Evolutionary conservation across 1,140 invertebrate species (phyloP), one percentile per base, ranked within the genome.

Genomic region (Formica selysi): DNA sequence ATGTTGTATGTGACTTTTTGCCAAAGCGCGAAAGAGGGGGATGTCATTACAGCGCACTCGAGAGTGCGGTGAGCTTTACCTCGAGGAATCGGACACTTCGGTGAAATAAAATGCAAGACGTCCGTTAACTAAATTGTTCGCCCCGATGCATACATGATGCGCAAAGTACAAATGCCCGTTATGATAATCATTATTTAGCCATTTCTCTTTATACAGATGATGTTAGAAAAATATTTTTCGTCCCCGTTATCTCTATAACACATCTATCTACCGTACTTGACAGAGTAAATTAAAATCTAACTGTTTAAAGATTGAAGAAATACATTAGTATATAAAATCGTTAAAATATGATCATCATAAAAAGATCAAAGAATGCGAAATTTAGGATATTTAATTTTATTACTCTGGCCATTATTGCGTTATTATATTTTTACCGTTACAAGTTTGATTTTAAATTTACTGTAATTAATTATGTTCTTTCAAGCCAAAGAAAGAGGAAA

Each of bases 1-100:
- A 87, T 90, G 76, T 54, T 41, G 29, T 41, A 54, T 67, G 83
- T 51, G 85, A 38, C 70, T 88, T 88, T 76, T 89, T 71, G 64
- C n/a, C 26, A 29, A 57, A 16, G 71, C 51, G 7, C 32, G 16
- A 38, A 41, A 57, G 19, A 2, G n/a, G n/a, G 5, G 59, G 8
- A n/a, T 51, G 88, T 80, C 70, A 79, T 89, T 86, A 86, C 48
- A 29, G 29, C 59, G 48, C 26, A 64, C 59, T 76, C 68, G 61
- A 29, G 26, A 32, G 51, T 32, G 59, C 16, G 64, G 73, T 67
- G 54, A n/a, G 32, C 7, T 29, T 8, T 54, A 59, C 54, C 64
- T 87, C 64, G 83, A 8, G 13, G 36, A 44, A 85, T 85, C 41
- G 64, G 64, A 76, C 57, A 48, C 16, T 19, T 8, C 48, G 61